These are phyloP conservation scores for Rhinophrynus dorsalis DNA, from an alignment of 2,797 vertebrate genomes.

Conservation along the genomic window DNA sequence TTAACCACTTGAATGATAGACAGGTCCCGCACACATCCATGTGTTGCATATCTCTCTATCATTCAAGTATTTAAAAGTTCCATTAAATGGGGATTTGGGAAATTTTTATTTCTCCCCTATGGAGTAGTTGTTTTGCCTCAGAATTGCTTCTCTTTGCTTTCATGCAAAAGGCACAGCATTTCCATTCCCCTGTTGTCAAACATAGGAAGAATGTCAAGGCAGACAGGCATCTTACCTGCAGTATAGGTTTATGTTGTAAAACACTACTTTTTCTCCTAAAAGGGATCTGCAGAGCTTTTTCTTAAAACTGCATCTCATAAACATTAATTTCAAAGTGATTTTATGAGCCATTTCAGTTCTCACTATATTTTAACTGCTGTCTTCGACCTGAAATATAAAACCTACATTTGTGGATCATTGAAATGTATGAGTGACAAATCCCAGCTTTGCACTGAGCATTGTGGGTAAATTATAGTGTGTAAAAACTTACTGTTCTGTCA, in stretches of 20 bases:
- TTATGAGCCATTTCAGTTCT: slow-evolving; percentile 26
- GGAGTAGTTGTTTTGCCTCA: no score
- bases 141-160: no score
- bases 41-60: no score
- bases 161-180: not conserved
- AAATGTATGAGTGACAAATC: not conserved
- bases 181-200: not conserved
- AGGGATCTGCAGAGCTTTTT: slow-evolving; percentile 7
- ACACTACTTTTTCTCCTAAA: slow-evolving; percentile 3
- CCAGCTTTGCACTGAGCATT: not conserved
- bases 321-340: slow-evolving; percentile 21
- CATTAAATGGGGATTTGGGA: no score
- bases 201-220: not conserved
- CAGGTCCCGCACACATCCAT: no score
- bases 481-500: not conserved
- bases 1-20: no score
- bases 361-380: slow-evolving; percentile 12
- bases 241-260: slow-evolving; percentile 1
- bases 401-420: slow-evolving; percentile 4
- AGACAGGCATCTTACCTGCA: not conserved
- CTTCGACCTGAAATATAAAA: slow-evolving; percentile 16
- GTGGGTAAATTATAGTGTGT: not conserved
- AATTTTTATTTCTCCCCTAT: no score
- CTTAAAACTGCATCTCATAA: slow-evolving; percentile 27
- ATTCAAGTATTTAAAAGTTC: no score